Percentiles rank a stretch among this genome's conserved stretches.
Evolutionary conservation across 1,140 invertebrate species (phyloP).

Genomic region (Trachymyrmex septentrionalis): DNA sequence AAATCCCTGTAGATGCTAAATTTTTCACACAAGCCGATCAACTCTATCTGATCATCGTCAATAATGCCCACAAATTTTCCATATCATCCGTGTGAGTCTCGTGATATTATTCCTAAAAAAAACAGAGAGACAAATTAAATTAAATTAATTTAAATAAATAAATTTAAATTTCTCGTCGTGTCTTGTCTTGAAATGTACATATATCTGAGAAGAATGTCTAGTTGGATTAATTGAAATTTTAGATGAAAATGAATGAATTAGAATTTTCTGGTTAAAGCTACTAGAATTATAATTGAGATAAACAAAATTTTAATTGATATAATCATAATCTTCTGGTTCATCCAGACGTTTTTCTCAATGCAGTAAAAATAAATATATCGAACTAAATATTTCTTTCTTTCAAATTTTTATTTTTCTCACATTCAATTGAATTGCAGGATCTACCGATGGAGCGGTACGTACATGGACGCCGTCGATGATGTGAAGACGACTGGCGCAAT

Average conservation of each 20-base stretch:
- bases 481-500: constrained; percentile 61
- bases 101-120: background rate
- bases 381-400: background rate
- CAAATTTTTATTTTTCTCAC: background rate
- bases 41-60: constrained; percentile 74
- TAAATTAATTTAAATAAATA: background rate
- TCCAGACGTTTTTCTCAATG: too few relatives aligned
- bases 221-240: too few relatives aligned
- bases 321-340: too few relatives aligned
- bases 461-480: constrained; percentile 75
- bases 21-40: constrained; percentile 73
- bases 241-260: too few relatives aligned
- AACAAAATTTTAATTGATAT: too few relatives aligned
- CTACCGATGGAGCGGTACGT: constrained; percentile 80
- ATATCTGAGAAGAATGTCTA: too few relatives aligned
- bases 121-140: background rate
- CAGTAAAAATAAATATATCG: background rate
- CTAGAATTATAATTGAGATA: too few relatives aligned
- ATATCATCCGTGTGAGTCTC: constrained; percentile 70
- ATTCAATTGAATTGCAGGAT: constrained; percentile 69
- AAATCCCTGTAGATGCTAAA: constrained; percentile 70
- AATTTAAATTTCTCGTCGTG: background rate
- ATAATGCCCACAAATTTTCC: constrained; percentile 54
- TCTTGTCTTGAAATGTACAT: background rate
- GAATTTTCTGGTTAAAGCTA: too few relatives aligned